Percentiles rank a stretch among this genome's conserved stretches.
Evolutionary conservation across 2,797 vertebrate genomes (phyloP).

Genomic region (Falco columbarius): DNA sequence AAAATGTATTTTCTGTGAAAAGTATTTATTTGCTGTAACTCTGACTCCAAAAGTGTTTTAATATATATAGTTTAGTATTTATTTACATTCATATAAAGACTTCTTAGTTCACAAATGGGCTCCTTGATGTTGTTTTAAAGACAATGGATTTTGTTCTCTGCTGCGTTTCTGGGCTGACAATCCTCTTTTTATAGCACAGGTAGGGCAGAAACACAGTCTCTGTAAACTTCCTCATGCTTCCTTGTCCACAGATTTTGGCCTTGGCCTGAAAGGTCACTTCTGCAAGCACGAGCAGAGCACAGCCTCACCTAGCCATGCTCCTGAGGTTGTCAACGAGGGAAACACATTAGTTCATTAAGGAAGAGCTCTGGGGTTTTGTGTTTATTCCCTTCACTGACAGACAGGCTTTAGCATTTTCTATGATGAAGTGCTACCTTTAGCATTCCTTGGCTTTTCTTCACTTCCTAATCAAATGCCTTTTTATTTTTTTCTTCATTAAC

Average conservation of each 20-base stretch:
- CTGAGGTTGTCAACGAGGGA: neutral
- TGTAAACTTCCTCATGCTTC: neutral
- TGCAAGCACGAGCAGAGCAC: neutral
- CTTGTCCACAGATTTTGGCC: accelerated
- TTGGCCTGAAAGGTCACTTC: neutral
- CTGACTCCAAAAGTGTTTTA: neutral
- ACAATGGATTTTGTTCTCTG: neutral
- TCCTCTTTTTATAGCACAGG: neutral
- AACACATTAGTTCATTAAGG: neutral
- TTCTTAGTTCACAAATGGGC: neutral
- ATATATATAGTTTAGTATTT: neutral
- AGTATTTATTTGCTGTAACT: slow-evolving; percentile 2
- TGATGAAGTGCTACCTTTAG: neutral
- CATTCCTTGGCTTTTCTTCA: slow-evolving; percentile 2
- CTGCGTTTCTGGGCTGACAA: neutral
- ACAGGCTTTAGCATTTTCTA: neutral
- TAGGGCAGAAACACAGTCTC: neutral
- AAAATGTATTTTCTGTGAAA: neutral
- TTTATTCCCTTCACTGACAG: slow-evolving; percentile 26
- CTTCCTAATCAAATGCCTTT: neutral
- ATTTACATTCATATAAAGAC: slow-evolving; percentile 22
- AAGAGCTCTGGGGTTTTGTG: neutral
- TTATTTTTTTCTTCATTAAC: neutral
- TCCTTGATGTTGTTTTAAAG: neutral
- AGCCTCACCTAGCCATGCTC: neutral